phyloP scores from a whole-genome alignment of 1,140 invertebrate genomes.

The Anagrus nilaparvatae region DNA sequence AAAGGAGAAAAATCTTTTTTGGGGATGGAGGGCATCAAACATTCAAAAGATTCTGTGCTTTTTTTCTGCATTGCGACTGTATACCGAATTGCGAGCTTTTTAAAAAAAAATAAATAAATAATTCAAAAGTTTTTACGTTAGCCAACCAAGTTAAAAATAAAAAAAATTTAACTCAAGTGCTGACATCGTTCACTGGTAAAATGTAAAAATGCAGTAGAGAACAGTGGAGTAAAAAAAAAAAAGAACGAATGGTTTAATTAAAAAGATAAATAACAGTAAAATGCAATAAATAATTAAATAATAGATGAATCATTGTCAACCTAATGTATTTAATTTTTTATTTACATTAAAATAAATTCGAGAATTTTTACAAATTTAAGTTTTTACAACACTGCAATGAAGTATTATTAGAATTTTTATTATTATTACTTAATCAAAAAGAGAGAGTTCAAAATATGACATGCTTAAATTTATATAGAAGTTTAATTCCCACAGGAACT shows the following conservation, averaged over 20 bases:
- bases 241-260: conserved; percentile 14
- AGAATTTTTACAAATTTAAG: no score
- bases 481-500: conserved; percentile 14
- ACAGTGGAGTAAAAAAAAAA: conserved; percentile 7
- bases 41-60: conserved; percentile 40
- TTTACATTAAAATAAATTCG: no score
- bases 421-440: no score
- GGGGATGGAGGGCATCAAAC: conserved; percentile 24
- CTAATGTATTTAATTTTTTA: no score
- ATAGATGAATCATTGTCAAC: no score
- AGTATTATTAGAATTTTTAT: no score
- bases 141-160: no score
- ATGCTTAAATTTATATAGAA: no score
- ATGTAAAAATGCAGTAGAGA: neutral
- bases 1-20: neutral
- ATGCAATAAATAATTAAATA: no score
- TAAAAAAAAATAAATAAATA: conserved; percentile 41
- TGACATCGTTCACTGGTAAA: conserved; percentile 1
- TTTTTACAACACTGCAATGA: no score
- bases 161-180: neutral
- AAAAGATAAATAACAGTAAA: no score
- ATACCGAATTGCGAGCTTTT: conserved; percentile 17
- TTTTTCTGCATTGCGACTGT: conserved; percentile 32
- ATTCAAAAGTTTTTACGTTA: conserved; percentile 37
- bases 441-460: no score